Conservation (phyloP, 1,140 invertebrate genomes). For the Contarinia nasturtii region DNA sequence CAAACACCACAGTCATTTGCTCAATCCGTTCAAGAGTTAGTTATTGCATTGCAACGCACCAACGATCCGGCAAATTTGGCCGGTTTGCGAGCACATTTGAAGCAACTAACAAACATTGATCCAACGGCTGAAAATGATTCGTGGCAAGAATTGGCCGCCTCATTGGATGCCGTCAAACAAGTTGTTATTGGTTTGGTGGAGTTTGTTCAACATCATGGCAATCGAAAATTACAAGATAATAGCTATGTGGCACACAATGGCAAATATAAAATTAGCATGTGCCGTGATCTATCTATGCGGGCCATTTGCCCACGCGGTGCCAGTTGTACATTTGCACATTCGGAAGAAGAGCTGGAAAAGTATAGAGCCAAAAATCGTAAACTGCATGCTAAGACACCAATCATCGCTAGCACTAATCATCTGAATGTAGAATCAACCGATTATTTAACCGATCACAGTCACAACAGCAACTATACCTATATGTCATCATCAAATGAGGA, state of each 20-base stretch:
- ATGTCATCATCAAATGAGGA: constrained; percentile 1
- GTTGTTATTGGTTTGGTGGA: constrained; percentile 71
- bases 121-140: constrained; percentile 44
- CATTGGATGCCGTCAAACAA: constrained; percentile 59
- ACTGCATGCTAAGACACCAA: constrained; percentile 3
- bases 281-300: constrained; percentile 57
- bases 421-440: not conserved
- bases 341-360: constrained; percentile 75
- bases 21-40: constrained; percentile 77
- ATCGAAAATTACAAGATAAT: constrained; percentile 35
- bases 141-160: constrained; percentile 54
- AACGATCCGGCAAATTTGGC: constrained; percentile 73
- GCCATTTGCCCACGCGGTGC: constrained; percentile 67
- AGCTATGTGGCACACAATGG: constrained; percentile 39
- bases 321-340: constrained; percentile 83
- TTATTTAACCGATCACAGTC: not conserved
- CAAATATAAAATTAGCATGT: constrained; percentile 85
- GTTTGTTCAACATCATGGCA: constrained; percentile 66
- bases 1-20: constrained; percentile 83
- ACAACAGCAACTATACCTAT: not conserved
- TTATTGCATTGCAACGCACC: constrained; percentile 79
- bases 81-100: constrained; percentile 55
- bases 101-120: constrained; percentile 74
- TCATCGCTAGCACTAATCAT: not conserved
- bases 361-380: constrained; percentile 26